Conservation (phyloP, 2,113 vertebrate genomes). For the Craseonycteris thonglongyai region DNA sequence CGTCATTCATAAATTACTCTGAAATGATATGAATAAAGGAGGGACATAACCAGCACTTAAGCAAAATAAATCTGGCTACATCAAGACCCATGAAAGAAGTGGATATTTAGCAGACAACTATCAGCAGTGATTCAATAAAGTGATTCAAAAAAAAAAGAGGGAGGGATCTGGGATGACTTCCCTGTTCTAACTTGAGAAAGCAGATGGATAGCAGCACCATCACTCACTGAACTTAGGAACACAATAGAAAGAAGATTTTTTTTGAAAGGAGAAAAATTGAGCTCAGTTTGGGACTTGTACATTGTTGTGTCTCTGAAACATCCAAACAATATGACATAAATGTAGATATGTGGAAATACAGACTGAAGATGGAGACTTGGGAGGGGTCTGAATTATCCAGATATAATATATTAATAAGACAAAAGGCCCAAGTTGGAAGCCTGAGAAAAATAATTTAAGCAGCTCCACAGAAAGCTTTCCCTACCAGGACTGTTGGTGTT, state of each 20-base stretch:
- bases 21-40: conserved; percentile 8
- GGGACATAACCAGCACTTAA: background rate
- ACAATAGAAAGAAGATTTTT: background rate
- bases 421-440: background rate
- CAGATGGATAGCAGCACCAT: background rate
- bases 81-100: background rate
- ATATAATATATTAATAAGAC: background rate
- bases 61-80: background rate
- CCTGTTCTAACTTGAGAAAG: background rate
- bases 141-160: background rate
- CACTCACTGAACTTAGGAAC: background rate
- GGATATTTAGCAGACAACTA: background rate
- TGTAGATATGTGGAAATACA: background rate
- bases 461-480: background rate
- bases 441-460: background rate
- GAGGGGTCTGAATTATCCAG: background rate
- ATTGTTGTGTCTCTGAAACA: background rate
- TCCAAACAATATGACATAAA: background rate
- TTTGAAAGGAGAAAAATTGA: background rate
- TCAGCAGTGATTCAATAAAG: background rate
- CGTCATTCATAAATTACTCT: background rate
- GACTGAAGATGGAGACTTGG: background rate
- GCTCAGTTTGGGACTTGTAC: background rate
- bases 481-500: background rate
- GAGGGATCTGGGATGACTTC: background rate